Evolutionary conservation across 2,113 vertebrate species (phyloP).

Genomic region (Xerus inauris): DNA sequence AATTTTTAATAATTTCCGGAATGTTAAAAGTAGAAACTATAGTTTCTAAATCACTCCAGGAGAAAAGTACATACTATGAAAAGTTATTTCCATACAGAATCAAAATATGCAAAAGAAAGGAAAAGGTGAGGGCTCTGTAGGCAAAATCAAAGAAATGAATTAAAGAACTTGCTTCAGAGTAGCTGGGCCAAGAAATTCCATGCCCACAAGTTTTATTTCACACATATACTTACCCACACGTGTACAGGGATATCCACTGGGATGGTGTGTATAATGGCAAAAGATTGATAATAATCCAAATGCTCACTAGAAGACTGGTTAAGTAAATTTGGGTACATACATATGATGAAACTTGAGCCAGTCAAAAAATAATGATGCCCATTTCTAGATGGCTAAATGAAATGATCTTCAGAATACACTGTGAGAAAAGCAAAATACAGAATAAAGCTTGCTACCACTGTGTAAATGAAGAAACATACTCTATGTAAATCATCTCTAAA

Average conservation of each 20-base stretch:
- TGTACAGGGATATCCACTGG: background rate
- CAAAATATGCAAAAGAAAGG: background rate
- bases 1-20: background rate
- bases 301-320: background rate
- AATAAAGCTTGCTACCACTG: background rate
- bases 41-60: background rate
- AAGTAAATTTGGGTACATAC: background rate
- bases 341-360: background rate
- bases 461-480: background rate
- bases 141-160: background rate
- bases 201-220: background rate
- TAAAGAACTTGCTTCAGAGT: background rate
- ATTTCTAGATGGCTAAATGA: background rate
- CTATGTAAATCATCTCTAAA: background rate
- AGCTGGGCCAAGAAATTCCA: background rate
- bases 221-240: background rate
- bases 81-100: background rate
- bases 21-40: background rate
- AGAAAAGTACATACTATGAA: background rate
- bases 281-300: background rate
- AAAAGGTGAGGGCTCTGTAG: background rate
- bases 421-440: background rate
- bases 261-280: background rate
- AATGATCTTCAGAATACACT: background rate
- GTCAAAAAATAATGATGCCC: background rate